Evolutionary conservation across 2,113 vertebrate species (phyloP), one percentile per base, ranked within the genome.

Genomic region (Calyptommatus sinebrachiatus): DNA sequence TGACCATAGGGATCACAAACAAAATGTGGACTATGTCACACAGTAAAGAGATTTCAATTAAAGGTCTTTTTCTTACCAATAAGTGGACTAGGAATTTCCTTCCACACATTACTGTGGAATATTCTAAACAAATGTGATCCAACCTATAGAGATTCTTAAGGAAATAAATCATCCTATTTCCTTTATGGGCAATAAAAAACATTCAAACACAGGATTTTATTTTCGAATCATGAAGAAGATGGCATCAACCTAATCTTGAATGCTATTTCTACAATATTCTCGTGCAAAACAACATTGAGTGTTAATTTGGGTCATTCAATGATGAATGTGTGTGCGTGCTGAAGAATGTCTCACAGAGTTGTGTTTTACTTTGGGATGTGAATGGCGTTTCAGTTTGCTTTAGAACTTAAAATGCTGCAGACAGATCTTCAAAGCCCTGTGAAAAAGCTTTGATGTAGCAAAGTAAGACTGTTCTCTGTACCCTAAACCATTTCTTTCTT

Each of bases 401-500:
- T 88, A 24, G 69, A 80, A 53, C 1, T 81, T 79, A 63, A 85
- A 76, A 48, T 29, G 12, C 10, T 86, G 22, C 61, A 79, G 45
- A 5, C 2, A 67, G 60, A 81, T 77, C 69, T 80, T 84, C 18
- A 83, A 68, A 48, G 28, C 10, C 80, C 69, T 57, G 81, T 85
- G 22, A 53, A 72, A 14, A 48, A 71, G 2, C 20, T 24, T 72
- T 76, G 71, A 71, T 89, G 83, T 85, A 74, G 4, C 76, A 76
- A 71, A 16, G 61, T 74, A 24, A 71, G 80, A 73, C 28, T 84
- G 50, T 28, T 29, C 26, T 81, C 87, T 45, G n/a, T 53, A 73
- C 77, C 70, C 88, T 73, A 20, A 80, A 22, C 76, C 48, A 11
- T 73, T 87, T 86, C 81, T 85, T 82, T 78, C 22, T 22, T 73